Conservation (phyloP, 2,888 invertebrate species). For the Uloborus plumipes region DNA sequence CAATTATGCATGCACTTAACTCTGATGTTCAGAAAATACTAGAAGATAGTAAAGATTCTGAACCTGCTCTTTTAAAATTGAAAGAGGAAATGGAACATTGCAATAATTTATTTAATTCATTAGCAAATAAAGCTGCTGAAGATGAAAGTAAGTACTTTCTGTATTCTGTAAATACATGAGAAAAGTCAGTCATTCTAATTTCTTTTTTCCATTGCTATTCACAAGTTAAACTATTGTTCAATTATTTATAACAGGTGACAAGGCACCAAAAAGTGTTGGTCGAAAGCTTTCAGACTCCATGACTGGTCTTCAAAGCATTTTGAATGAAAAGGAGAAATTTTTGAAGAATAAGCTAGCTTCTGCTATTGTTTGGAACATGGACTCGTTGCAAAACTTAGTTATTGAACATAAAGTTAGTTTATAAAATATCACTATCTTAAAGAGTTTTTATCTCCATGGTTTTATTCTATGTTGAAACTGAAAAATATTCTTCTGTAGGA, state of each 20-base stretch:
- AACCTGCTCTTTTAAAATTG: conserved; percentile 89
- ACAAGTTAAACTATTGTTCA: neutral
- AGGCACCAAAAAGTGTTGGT: conserved; percentile 54
- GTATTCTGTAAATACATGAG: neutral
- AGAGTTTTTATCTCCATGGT: too few relatives aligned
- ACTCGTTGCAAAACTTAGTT: conserved; percentile 86
- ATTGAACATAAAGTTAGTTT: conserved; percentile 80
- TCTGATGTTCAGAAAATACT: conserved; percentile 96
- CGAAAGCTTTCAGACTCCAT: conserved; percentile 88
- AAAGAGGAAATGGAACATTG: conserved; percentile 96
- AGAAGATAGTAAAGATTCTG: conserved; percentile 94
- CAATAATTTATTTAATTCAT: conserved; percentile 91
- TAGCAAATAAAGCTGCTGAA: conserved; percentile 80
- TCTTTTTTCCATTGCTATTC: neutral
- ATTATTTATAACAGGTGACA: conserved; percentile 66
- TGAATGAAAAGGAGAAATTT: conserved; percentile 88
- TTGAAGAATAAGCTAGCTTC: conserved; percentile 86
- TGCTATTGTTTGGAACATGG: conserved; percentile 88
- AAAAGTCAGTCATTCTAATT: neutral
- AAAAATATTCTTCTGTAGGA: conserved; percentile 72
- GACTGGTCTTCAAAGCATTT: conserved; percentile 81
- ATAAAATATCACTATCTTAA: neutral
- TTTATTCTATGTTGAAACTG: neutral
- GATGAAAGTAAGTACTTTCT: conserved; percentile 66
- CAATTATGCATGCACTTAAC: conserved; percentile 94